Conservation (phyloP, 2,888 invertebrate genomes). For the Boloria selene region DNA sequence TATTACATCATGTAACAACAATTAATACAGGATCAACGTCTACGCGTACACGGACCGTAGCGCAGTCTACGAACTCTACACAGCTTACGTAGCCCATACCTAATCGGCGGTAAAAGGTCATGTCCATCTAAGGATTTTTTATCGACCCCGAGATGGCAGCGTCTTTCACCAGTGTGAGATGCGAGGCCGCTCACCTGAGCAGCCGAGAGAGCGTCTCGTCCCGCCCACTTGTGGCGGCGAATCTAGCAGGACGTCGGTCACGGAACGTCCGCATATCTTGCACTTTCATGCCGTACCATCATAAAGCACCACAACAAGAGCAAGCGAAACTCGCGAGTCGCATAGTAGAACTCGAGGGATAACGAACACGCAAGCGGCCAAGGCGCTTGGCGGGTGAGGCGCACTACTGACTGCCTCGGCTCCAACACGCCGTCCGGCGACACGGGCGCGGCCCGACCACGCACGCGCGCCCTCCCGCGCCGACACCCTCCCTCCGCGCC, state of each 20-base stretch:
- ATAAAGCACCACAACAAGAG: constrained; percentile 78
- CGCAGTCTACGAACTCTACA: constrained; percentile 36
- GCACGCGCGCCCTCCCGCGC: constrained; percentile 57
- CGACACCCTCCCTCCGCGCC: constrained; percentile 47
- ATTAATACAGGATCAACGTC: constrained; percentile 1
- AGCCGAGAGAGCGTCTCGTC: constrained; percentile 64
- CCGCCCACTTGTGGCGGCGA: constrained; percentile 77
- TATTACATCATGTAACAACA: constrained; percentile 32
- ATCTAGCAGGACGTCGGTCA: constrained; percentile 62
- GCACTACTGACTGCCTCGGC: constrained; percentile 59
- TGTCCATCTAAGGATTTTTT: constrained; percentile 51
- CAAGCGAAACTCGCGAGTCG: constrained; percentile 69
- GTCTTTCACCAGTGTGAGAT: constrained; percentile 66
- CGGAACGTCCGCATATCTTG: constrained; percentile 79
- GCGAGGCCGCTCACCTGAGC: constrained; percentile 77
- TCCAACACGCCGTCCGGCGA: constrained; percentile 44
- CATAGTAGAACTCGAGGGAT: constrained; percentile 58
- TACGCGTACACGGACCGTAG: constrained; percentile 29
- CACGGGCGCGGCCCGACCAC: constrained; percentile 62
- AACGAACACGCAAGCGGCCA: constrained; percentile 46
- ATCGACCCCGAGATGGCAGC: constrained; percentile 74
- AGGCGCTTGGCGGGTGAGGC: constrained; percentile 49
- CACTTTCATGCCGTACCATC: constrained; percentile 78
- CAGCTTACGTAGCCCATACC: constrained; percentile 24
- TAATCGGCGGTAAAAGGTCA: constrained; percentile 35